Evolutionary conservation across 2,888 invertebrate genomes (phyloP), one percentile per base, ranked within the genome.

Genomic region (Acronicta aceris): DNA sequence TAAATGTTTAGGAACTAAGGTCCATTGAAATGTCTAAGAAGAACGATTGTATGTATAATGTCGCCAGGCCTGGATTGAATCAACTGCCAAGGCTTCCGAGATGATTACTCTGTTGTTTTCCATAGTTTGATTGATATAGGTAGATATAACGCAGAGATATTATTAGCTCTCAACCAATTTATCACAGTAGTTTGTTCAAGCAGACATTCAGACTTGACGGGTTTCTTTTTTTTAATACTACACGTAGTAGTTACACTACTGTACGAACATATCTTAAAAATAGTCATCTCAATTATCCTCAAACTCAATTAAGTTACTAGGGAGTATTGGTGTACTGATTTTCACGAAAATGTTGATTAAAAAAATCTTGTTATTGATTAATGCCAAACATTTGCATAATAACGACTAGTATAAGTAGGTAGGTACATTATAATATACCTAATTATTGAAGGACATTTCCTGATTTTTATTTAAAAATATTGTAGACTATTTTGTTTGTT

Each of bases 91-190:
- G 81, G 74, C 67, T 81, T 81, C 81, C 10, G 49, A 66, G 48
- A 55, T 77, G 81, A 79, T 81, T 78, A 60, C 69, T 69, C 61
- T 56, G 79, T 81, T 80, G 69, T 78, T 85, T 82, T 82, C 82
- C 81, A 65, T 43, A 59, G 47, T 71, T 65, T 79, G 76, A 74
- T 79, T 69, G 75, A 78, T 80, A 57, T 71, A 46, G 38, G 27
- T 55, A 67, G 36, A 21, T 42, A 60, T 60, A 50, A 43, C 54
- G 53, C 36, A 25, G 38, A 43, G 45, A 51, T 58, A 59, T 65
- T 72, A 62, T 61, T 62, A 71, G 71, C 56, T 38, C 30, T 16
- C 30, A 43, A 65, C 54, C 62, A 51, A 62, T 53, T 59, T 65
- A 65, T 56, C 65, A 25, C 45, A 57, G 27, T 15, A 27, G 17